Evolutionary conservation across 2,113 vertebrate genomes (phyloP), one percentile per base, ranked within the genome.

Genomic region (Notothenia coriiceps): DNA sequence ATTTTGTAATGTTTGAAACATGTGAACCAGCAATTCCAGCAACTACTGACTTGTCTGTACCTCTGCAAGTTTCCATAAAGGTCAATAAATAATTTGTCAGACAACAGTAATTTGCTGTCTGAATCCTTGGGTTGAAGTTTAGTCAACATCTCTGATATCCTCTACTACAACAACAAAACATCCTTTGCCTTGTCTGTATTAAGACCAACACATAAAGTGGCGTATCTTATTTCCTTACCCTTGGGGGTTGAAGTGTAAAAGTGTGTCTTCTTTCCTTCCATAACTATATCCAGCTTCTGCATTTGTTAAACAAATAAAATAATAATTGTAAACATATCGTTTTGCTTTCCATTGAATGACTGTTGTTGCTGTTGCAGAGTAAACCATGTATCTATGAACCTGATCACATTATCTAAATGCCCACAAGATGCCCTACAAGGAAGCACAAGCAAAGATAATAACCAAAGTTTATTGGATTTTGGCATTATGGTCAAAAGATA

Each of bases 401-500:
- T 9, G 7, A 56, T 61, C 10, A 40, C 12, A 11, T 44, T 4
- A 43, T 10, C 8, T n/a, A n/a, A 8, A 18, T n/a, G 20, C 0
- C 6, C 4, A 67, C 44, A 55, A 6, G 2, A 59, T 8, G 10
- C 49, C 8, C 22, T 46, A 61, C 15, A 67, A 49, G 8, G n/a
- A 68, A 10, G 67, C 56, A 62, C 6, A 49, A 74, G 44, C 62
- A 79, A 81, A 72, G 51, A 79, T 83, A 66, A 82, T 90, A 92
- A 91, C 73, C 84, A 92, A 93, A 86, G 69, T 92, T 91, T 92
- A 92, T 89, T 93, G 88, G 70, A 91, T 84, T 88, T 88, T 88
- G 84, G 80, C 71, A 82, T 90, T 77, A 68, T 57, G 75, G 51
- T 88, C 85, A 86, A 88, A 91, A 88, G 82, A 91, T 91, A 72